Conservation (phyloP, 2,113 vertebrate genomes). For the Myotis lucifugus region DNA sequence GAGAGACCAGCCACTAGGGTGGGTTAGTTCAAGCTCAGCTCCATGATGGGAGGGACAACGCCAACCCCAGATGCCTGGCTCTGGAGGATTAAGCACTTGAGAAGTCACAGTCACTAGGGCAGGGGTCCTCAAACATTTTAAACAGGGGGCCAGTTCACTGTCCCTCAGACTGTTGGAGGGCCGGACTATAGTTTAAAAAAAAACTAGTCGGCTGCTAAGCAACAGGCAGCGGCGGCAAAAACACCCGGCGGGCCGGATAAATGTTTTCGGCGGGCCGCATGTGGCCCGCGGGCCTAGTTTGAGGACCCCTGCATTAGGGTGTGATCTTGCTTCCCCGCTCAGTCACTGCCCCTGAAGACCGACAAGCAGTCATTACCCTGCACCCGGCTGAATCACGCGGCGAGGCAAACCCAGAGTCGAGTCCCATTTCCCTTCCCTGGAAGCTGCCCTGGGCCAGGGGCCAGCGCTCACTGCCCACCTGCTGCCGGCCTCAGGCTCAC, state of each 20-base stretch:
- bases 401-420: not conserved
- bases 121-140: no score
- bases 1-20: not conserved
- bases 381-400: slow-evolving; percentile 27
- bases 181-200: no score
- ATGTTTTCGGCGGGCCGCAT: no score
- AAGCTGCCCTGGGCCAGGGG: not conserved
- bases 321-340: not conserved
- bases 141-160: no score
- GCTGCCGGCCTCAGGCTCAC: not conserved
- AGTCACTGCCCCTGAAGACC: not conserved
- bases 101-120: no score
- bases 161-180: no score
- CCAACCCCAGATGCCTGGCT: no score
- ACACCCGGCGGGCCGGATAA: no score
- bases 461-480: not conserved
- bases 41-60: not conserved
- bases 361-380: slow-evolving; percentile 49
- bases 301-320: not conserved
- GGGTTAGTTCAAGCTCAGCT: not conserved
- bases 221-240: no score
- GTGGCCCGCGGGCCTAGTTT: no score
- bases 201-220: no score
- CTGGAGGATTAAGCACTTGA: no score
- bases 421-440: not conserved